A percentile compares a stretch with the other conserved stretches of the same genome.
phyloP scores from a whole-genome alignment of 2,888 invertebrate genomes.

The Microctonus hyperodae region DNA sequence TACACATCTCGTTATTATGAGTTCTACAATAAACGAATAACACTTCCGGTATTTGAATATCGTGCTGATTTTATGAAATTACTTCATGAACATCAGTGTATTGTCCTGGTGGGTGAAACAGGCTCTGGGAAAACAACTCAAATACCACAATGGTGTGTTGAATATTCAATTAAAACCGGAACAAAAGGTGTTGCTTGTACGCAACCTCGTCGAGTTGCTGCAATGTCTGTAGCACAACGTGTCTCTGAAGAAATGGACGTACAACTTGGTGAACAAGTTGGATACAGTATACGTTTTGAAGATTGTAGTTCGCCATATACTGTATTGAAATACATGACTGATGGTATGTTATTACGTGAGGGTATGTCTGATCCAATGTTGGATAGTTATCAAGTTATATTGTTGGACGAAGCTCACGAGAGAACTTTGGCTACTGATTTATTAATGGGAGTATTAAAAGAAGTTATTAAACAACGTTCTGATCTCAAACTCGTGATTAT shows the following conservation, averaged over 20 bases:
- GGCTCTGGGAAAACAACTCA: constrained; percentile 99
- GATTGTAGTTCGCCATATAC: constrained; percentile 97
- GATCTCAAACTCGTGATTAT: constrained; percentile 98
- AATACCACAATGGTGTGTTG: constrained; percentile 96
- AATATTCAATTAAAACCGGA: constrained; percentile 73
- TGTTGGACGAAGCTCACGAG: constrained; percentile 99
- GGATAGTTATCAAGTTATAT: constrained; percentile 92
- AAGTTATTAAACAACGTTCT: constrained; percentile 90
- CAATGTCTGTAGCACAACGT: constrained; percentile 99
- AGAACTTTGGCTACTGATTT: constrained; percentile 98
- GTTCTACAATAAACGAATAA: constrained; percentile 85
- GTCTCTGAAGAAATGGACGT: constrained; percentile 99
- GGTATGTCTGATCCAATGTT: constrained; percentile 99
- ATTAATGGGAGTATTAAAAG: constrained; percentile 97
- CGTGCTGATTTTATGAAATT: constrained; percentile 94
- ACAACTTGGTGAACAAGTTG: constrained; percentile 83
- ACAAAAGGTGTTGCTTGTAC: constrained; percentile 92
- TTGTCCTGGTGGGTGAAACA: constrained; percentile 97
- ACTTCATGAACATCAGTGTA: constrained; percentile 90
- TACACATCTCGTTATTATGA: constrained; percentile 91
- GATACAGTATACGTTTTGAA: constrained; percentile 98
- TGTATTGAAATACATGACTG: constrained; percentile 97
- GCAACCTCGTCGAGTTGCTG: constrained; percentile 96
- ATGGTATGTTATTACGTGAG: constrained; percentile 99
- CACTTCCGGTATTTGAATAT: constrained; percentile 98